Percentiles rank a stretch among this genome's conserved stretches.
Evolutionary conservation across 2,797 vertebrate species (phyloP).

Genomic region (Pterois miles): DNA sequence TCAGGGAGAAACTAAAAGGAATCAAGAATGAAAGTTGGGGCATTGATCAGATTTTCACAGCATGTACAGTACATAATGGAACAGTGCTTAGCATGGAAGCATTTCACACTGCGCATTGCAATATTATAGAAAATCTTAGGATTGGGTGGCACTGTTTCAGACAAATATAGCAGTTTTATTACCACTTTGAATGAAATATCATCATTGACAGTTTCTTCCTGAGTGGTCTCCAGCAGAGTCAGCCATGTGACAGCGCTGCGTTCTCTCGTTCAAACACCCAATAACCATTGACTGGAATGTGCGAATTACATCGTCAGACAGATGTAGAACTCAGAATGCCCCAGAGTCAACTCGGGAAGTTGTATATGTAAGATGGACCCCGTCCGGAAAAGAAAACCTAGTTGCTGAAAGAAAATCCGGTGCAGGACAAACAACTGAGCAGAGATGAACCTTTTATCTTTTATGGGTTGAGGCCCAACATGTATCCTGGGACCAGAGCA

Average conservation of each 20-base stretch:
- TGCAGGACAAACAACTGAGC: background rate
- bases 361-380: background rate
- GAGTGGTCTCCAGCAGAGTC: conserved; percentile 28
- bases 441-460: conserved; percentile 11
- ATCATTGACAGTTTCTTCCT: conserved; percentile 29
- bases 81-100: background rate
- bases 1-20: conserved; percentile 14
- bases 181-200: conserved; percentile 32
- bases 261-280: background rate
- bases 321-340: conserved; percentile 3
- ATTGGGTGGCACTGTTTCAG: background rate
- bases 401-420: background rate
- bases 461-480: background rate
- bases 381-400: background rate
- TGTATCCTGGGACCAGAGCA: background rate
- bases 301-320: conserved; percentile 12
- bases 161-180: conserved; percentile 24
- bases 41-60: conserved; percentile 27
- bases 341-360: background rate
- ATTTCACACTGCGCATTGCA: background rate
- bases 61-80: conserved; percentile 27
- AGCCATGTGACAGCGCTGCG: background rate
- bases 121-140: background rate
- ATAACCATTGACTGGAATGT: conserved; percentile 16
- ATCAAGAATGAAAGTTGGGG: conserved; percentile 8